Conservation (phyloP, 2,113 vertebrate genomes). For the Rana temporaria region DNA sequence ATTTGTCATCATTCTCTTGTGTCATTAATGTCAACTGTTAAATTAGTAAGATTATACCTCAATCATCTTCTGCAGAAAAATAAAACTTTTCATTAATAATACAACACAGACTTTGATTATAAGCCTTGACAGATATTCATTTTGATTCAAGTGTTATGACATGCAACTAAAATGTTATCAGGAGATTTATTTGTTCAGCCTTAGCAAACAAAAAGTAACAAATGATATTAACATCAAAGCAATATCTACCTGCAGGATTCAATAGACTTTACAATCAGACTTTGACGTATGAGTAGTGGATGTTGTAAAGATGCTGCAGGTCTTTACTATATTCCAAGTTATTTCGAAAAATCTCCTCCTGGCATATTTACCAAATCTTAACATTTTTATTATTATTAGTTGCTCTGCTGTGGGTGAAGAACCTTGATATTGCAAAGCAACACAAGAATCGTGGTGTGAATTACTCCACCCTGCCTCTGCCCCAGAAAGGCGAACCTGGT, state of each 20-base stretch:
- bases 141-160: constrained; percentile 49
- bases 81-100: constrained; percentile 5
- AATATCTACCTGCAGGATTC: not conserved
- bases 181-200: not conserved
- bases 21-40: constrained; percentile 14
- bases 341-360: no score
- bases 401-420: no score
- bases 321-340: no score
- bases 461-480: no score
- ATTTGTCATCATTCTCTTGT: constrained; percentile 26
- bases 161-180: not conserved
- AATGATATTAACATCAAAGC: not conserved
- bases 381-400: no score
- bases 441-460: no score
- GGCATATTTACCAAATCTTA: no score
- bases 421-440: no score
- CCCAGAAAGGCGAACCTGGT: no score
- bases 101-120: accelerated
- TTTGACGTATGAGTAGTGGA: no score
- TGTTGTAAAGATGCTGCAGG: no score
- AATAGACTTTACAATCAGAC: no score
- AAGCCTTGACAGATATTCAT: constrained; percentile 47
- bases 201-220: constrained; percentile 1
- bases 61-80: not conserved
- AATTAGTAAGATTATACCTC: constrained; percentile 18